Evolutionary conservation across 2,888 invertebrate genomes (phyloP), one percentile per base, ranked within the genome.

Genomic region (Blastobasis lacticolella): DNA sequence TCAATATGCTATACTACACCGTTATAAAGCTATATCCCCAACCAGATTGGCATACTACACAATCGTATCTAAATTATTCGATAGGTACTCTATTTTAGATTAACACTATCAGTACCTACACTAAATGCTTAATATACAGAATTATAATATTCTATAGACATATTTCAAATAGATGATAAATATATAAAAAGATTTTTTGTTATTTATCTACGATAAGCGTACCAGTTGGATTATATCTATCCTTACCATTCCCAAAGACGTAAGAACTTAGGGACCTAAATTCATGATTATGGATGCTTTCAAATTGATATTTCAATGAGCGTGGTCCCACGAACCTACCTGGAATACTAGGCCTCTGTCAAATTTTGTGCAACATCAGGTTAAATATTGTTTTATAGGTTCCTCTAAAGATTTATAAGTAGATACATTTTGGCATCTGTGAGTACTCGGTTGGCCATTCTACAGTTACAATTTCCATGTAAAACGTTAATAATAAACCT

Each of bases 1-100:
- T 78, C 68, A 66, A 67, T 75, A 79, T 69, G 63, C 75, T 55
- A 52, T 38, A 45, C 51, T 54, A 54, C 50, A 87, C 81, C 70
- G 89, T 90, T 79, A 91, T 91, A 91, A 91, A 91, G 91, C 91
- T 91, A 90, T 91, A 90, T 89, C 87, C 91, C 91, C 90, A 90
- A 84, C 78, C 61, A 73, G 73, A 78, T 78, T 78, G 75, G 78
- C 76, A 63, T 70, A 67, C 73, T 75, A 67, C 62, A 67, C 76
- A 78, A 79, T 67, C 23, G 23, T 60, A 58, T 63, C 67, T 68
- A 72, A 63, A 64, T 64, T 61, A 56, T 63, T 45, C 37, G 8
- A 9, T 10, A 44, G n/a, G 38, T 42, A 45, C 10, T 54, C 49
- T 38, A 37, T 6, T 9, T 44, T 37, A 52, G 23, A 23, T 23